These are phyloP conservation scores for Alfaro cultratus DNA, from an alignment of 2,797 vertebrate genomes.

Conservation along the genomic window DNA sequence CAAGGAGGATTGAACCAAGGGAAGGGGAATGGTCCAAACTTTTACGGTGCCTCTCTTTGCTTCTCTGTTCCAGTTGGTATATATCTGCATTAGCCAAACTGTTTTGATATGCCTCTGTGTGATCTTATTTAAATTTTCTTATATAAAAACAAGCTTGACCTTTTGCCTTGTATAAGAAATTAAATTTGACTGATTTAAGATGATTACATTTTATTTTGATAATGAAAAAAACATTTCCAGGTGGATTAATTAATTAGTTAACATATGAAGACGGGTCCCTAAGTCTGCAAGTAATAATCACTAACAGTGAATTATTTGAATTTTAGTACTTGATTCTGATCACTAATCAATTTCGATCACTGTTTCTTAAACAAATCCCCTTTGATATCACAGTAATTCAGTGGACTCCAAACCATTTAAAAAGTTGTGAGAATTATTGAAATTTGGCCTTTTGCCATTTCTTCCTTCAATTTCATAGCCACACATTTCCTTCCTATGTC, in stretches of 20 bases:
- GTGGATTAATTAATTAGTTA: not conserved
- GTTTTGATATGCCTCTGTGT: slow-evolving; percentile 33
- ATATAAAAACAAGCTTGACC: not conserved
- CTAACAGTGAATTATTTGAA: not conserved
- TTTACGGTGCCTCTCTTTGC: slow-evolving; percentile 39
- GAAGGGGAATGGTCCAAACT: slow-evolving; percentile 27
- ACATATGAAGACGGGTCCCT: not conserved
- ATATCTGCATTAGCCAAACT: slow-evolving; percentile 40
- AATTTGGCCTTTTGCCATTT: not conserved
- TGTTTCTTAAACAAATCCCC: not conserved
- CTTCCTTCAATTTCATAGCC: not conserved
- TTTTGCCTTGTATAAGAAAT: not conserved
- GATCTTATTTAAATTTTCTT: slow-evolving; percentile 19
- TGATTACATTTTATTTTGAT: not conserved
- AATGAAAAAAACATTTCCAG: not conserved
- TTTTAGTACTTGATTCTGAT: not conserved
- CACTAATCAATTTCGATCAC: not conserved
- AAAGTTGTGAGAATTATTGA: not conserved
- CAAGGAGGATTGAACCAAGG: slow-evolving; percentile 39
- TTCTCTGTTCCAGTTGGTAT: slow-evolving; percentile 51
- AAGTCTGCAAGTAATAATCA: not conserved
- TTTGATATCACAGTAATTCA: not conserved
- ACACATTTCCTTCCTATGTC: not conserved
- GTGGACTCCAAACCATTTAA: not conserved
- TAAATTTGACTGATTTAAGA: not conserved